A percentile compares a stretch with the other conserved stretches of the same genome.
Conservation (phyloP, 92 coral and sea anemone genomes). For the Plumapathes pennacea region DNA sequence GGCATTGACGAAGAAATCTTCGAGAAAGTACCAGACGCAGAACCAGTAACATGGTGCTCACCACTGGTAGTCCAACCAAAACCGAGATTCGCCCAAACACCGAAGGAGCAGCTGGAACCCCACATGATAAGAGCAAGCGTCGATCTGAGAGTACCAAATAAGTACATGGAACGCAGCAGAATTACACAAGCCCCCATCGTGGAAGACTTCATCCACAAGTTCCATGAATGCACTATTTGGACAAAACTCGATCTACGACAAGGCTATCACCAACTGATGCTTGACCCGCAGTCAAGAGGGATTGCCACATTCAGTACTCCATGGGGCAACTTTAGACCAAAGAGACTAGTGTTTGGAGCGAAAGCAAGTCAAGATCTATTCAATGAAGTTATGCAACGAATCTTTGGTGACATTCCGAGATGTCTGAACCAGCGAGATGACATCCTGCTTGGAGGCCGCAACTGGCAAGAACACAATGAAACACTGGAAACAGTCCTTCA, state of each 20-base stretch:
- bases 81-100: constrained; percentile 12
- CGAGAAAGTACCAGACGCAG: constrained; percentile 36
- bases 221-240: constrained; percentile 35
- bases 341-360: constrained; percentile 53
- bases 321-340: constrained; percentile 56
- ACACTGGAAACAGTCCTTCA: constrained; percentile 35
- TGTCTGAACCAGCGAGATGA: constrained; percentile 9
- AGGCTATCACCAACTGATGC: constrained; percentile 49
- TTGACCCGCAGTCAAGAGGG: constrained; percentile 45
- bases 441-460: constrained; percentile 4
- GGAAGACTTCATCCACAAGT: constrained; percentile 45
- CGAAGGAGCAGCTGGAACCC: constrained; percentile 17
- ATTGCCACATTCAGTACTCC: constrained; percentile 54
- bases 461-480: constrained; percentile 37
- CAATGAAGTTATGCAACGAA: constrained; percentile 52
- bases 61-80: constrained; percentile 39
- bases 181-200: constrained; percentile 35
- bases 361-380: constrained; percentile 57
- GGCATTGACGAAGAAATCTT: constrained; percentile 41
- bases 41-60: constrained; percentile 43
- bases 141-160: constrained; percentile 23
- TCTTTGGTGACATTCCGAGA: constrained; percentile 34
- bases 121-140: constrained; percentile 30
- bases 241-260: constrained; percentile 48
- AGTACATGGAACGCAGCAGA: constrained; percentile 21